phyloP scores from a whole-genome alignment of 2,797 vertebrate species.

The Lates japonicus region DNA sequence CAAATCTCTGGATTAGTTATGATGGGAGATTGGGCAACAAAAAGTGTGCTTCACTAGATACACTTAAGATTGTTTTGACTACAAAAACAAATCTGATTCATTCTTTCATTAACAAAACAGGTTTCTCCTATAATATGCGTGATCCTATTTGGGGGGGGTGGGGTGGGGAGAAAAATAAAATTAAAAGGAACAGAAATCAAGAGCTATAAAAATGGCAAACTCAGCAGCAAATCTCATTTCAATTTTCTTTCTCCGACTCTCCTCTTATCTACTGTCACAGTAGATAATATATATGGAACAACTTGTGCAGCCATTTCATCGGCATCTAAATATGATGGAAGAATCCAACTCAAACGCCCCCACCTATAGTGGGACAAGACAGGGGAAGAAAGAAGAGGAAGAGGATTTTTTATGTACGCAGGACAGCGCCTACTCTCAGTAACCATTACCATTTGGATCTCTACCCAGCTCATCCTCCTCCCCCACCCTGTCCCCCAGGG shows the following conservation, averaged over 20 bases:
- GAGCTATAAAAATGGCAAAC: slow-evolving; percentile 85
- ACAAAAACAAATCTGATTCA: slow-evolving; percentile 80
- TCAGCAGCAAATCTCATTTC: slow-evolving; percentile 81
- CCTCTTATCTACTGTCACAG: slow-evolving; percentile 62
- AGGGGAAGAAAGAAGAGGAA: slow-evolving; percentile 63
- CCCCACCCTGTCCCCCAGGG: slow-evolving; percentile 51
- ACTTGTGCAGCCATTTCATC: slow-evolving; percentile 61
- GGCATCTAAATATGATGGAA: slow-evolving; percentile 69
- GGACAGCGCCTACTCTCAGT: slow-evolving; percentile 55
- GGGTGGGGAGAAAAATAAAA: background rate
- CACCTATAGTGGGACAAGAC: slow-evolving; percentile 62
- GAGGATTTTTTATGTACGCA: slow-evolving; percentile 59
- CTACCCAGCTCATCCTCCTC: slow-evolving; percentile 46
- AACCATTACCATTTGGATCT: slow-evolving; percentile 53
- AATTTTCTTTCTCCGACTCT: slow-evolving; percentile 42
- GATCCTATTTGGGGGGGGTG: slow-evolving; percentile 72
- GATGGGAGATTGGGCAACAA: slow-evolving; percentile 60
- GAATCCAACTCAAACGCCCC: slow-evolving; percentile 67
- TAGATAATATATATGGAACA: slow-evolving; percentile 68
- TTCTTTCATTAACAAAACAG: slow-evolving; percentile 75
- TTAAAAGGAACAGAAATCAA: slow-evolving; percentile 81
- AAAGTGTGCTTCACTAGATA: slow-evolving; percentile 72
- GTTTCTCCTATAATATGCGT: slow-evolving; percentile 85
- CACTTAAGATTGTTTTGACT: slow-evolving; percentile 74
- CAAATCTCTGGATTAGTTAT: slow-evolving; percentile 65